Conservation (phyloP, 2,113 vertebrate species). For the Isurus oxyrinchus region DNA sequence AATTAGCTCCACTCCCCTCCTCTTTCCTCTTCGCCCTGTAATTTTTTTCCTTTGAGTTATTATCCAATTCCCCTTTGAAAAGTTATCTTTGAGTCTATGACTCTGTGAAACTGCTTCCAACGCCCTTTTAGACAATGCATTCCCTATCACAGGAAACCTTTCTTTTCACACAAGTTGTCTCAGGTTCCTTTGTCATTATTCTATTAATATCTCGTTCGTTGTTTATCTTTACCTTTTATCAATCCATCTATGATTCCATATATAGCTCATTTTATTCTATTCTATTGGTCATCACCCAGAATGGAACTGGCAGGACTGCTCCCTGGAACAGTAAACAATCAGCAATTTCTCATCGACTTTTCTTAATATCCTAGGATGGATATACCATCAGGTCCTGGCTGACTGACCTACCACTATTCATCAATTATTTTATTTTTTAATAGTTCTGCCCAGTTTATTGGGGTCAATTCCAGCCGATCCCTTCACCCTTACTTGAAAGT, state of each 20-base stretch:
- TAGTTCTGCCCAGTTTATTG: background rate
- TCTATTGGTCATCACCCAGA: background rate
- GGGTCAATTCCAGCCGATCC: background rate
- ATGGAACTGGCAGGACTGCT: background rate
- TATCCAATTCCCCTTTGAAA: no score
- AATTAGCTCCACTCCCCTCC: background rate
- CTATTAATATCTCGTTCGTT: background rate
- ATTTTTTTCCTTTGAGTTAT: background rate
- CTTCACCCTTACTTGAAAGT: background rate
- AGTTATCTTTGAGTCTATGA: no score
- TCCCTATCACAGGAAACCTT: background rate
- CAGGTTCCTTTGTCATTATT: background rate
- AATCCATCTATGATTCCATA: background rate
- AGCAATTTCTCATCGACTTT: background rate
- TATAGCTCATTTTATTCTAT: background rate
- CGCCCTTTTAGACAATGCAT: background rate
- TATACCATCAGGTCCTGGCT: no score
- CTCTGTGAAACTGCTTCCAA: background rate
- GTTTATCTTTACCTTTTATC: background rate
- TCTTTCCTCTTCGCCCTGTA: background rate
- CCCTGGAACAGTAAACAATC: background rate
- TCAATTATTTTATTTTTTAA: background rate
- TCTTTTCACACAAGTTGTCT: background rate
- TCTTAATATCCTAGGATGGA: background rate
- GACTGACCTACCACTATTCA: background rate